Percentiles rank a stretch among this genome's conserved stretches.
These are phyloP conservation scores for Sternarchorhynchus goeldii DNA, from an alignment of 2,797 vertebrate genomes.

Conservation along the genomic window DNA sequence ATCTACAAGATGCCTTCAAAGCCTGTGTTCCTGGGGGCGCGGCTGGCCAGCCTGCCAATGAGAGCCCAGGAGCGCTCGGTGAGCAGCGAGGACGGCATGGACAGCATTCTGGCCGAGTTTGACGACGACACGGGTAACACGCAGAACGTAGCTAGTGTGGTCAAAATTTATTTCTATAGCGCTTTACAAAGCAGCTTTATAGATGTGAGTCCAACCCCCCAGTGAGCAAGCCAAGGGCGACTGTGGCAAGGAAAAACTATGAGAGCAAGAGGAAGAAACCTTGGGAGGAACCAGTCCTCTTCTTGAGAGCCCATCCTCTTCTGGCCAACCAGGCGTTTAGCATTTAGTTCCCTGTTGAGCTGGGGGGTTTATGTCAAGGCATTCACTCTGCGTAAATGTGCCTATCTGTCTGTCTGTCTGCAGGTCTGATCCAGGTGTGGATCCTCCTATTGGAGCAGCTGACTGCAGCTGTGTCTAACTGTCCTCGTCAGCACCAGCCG, in stretches of 20 bases:
- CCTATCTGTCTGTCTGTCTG: not conserved
- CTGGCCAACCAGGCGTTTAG: too few relatives aligned
- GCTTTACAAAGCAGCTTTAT: too few relatives aligned
- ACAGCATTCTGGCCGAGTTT: slow-evolving; percentile 90
- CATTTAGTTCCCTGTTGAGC: too few relatives aligned
- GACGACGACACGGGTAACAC: slow-evolving; percentile 90
- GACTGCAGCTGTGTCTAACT: slow-evolving; percentile 92
- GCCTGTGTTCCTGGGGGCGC: slow-evolving; percentile 88
- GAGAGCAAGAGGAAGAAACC: too few relatives aligned
- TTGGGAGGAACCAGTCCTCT: too few relatives aligned
- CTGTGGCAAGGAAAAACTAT: too few relatives aligned
- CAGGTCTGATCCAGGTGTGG: slow-evolving; percentile 97
- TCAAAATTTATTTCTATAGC: too few relatives aligned
- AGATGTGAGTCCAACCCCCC: too few relatives aligned
- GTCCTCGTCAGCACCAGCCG: slow-evolving; percentile 94
- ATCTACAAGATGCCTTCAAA: slow-evolving; percentile 98
- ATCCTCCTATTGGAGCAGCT: slow-evolving; percentile 93
- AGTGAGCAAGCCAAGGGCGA: too few relatives aligned
- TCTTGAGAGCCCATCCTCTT: too few relatives aligned
- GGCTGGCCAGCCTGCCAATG: slow-evolving; percentile 86
- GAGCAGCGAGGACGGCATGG: slow-evolving; percentile 91
- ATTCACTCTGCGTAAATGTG: not conserved
- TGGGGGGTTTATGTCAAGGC: too few relatives aligned
- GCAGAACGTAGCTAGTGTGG: too few relatives aligned
- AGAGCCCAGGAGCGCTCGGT: slow-evolving; percentile 83